Conservation (phyloP, 2,797 vertebrate genomes). For the Morus bassanus region DNA sequence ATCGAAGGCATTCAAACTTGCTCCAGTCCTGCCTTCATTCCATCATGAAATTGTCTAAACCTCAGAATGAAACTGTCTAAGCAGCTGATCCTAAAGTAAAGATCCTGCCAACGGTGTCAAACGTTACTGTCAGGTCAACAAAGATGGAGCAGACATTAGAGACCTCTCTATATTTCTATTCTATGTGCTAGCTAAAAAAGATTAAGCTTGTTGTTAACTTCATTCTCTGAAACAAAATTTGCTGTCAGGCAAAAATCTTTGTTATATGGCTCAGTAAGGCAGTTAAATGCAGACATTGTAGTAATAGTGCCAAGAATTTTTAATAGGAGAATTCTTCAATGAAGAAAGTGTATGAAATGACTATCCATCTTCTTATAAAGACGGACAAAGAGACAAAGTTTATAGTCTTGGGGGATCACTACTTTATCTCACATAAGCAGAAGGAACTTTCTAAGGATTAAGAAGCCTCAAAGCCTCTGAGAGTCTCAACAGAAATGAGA, state of each 20-base stretch:
- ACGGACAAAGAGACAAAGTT: background rate
- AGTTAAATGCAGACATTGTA: background rate
- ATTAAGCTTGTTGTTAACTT: background rate
- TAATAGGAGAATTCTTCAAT: background rate
- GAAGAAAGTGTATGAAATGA: background rate
- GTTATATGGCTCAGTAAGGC: background rate
- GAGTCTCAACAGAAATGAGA: background rate
- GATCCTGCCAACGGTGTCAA: fast-evolving
- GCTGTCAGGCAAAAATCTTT: background rate
- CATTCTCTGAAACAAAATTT: background rate
- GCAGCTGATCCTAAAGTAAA: background rate
- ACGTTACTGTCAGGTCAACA: background rate
- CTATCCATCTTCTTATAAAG: background rate
- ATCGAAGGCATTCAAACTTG: background rate
- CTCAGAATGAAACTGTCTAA: background rate
- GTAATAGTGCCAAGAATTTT: background rate
- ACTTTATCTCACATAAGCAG: slow-evolving; percentile 12
- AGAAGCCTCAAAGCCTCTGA: background rate
- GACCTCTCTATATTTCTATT: background rate
- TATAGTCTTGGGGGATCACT: background rate
- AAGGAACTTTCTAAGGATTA: slow-evolving; percentile 21
- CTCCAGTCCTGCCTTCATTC: background rate
- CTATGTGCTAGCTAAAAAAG: background rate
- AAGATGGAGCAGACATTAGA: background rate
- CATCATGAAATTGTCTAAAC: background rate